Evolutionary conservation across 2,888 invertebrate species (phyloP).

Genomic region (Pelosia muscerda): DNA sequence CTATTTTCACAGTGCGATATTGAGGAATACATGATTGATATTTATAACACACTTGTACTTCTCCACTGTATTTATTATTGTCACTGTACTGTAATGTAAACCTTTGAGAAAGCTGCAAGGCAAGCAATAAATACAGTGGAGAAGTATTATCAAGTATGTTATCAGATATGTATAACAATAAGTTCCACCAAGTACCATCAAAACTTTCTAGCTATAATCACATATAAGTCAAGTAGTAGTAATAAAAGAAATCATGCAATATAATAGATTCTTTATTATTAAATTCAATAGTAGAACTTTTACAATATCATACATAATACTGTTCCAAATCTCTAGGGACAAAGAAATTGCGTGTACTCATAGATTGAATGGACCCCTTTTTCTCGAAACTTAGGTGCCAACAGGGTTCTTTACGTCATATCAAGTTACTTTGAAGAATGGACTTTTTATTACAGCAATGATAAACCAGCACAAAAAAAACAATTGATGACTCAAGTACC

Average conservation of each 20-base stretch:
- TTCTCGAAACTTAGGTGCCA: constrained; percentile 24
- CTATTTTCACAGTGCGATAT: too few relatives aligned
- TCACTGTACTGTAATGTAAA: too few relatives aligned
- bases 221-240: neutral
- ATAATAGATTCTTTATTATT: constrained; percentile 17
- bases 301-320: constrained; percentile 42
- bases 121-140: too few relatives aligned
- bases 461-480: neutral
- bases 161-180: too few relatives aligned
- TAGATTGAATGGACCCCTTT: constrained; percentile 29
- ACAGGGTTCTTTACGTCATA: neutral
- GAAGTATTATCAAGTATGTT: too few relatives aligned
- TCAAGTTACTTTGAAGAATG: constrained; percentile 2
- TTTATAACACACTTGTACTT: too few relatives aligned
- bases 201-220: too few relatives aligned
- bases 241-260: too few relatives aligned
- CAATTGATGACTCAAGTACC: neutral
- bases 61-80: too few relatives aligned
- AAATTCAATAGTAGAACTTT: constrained; percentile 39
- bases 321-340: constrained; percentile 26
- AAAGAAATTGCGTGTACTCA: constrained; percentile 33
- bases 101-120: too few relatives aligned
- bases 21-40: too few relatives aligned
- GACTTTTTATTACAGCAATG: neutral
- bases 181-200: too few relatives aligned